These are phyloP conservation scores for Spilogale gracilis DNA, from an alignment of 2,113 vertebrate genomes.

Conservation along the genomic window DNA sequence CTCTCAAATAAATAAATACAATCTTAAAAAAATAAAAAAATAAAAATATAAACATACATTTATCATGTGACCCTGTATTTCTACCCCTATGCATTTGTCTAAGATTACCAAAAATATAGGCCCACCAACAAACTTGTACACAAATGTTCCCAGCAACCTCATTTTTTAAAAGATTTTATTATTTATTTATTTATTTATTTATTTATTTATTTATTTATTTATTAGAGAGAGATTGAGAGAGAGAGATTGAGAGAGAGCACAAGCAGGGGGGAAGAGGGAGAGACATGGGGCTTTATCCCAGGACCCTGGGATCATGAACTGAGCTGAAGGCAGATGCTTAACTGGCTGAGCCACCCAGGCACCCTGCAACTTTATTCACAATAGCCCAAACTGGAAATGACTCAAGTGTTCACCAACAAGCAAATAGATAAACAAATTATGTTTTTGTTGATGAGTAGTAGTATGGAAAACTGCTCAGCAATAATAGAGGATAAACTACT, in stretches of 20 bases:
- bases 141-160: not conserved
- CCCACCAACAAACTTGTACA: not conserved
- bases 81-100: not conserved
- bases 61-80: slow-evolving; percentile 5
- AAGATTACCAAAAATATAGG: not conserved
- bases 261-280: too few relatives aligned
- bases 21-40: not conserved
- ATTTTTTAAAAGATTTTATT: not conserved
- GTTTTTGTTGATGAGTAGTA: not conserved
- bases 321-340: not conserved
- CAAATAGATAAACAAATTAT: not conserved
- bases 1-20: not conserved
- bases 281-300: not conserved
- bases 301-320: not conserved
- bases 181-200: not conserved
- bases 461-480: not conserved
- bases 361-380: not conserved
- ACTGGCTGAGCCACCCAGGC: not conserved
- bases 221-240: not conserved
- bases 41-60: not conserved
- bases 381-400: not conserved
- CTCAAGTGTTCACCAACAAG: not conserved
- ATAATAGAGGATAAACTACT: slow-evolving; percentile 4
- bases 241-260: too few relatives aligned
- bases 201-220: too few relatives aligned